Evolutionary conservation across 1,140 invertebrate species (phyloP).

Genomic region (Drosophila arawakana): DNA sequence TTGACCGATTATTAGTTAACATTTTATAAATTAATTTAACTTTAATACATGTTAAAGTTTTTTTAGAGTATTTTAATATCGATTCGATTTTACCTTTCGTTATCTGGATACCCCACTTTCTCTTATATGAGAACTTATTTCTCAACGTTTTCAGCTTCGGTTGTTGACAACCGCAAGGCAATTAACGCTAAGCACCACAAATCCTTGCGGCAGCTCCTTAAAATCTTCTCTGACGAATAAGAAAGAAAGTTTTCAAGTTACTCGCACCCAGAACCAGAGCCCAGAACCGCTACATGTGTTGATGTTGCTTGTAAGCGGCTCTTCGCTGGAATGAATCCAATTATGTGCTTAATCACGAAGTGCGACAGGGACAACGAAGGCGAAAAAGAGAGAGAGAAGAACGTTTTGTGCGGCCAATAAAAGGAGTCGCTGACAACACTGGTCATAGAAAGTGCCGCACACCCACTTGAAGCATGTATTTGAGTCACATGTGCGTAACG

Average conservation of each 20-base stretch:
- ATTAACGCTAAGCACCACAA: slow-evolving; percentile 79
- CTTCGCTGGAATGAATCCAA: slow-evolving; percentile 76
- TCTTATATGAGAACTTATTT: too few relatives aligned
- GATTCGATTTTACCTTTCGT: background rate
- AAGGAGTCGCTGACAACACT: slow-evolving; percentile 33
- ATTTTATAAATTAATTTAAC: too few relatives aligned
- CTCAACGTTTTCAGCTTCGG: slow-evolving; percentile 23
- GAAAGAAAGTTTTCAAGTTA: slow-evolving; percentile 58
- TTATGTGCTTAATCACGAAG: slow-evolving; percentile 80
- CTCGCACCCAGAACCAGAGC: slow-evolving; percentile 24
- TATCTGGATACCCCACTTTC: too few relatives aligned
- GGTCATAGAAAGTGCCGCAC: slow-evolving; percentile 22
- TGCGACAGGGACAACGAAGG: slow-evolving; percentile 22
- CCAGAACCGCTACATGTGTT: slow-evolving; percentile 61
- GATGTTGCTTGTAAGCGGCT: slow-evolving; percentile 45
- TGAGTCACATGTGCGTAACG: slow-evolving; percentile 60
- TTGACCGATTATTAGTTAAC: too few relatives aligned
- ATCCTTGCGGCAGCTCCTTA: slow-evolving; percentile 71
- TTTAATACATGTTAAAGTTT: too few relatives aligned
- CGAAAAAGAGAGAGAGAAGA: slow-evolving; percentile 8
- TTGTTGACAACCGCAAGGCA: slow-evolving; percentile 75
- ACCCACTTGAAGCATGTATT: slow-evolving; percentile 40
- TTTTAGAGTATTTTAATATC: background rate
- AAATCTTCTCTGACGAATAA: slow-evolving; percentile 57
- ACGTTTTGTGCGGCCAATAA: slow-evolving; percentile 48